These are phyloP conservation scores for Drosophila kurseongensis DNA, from an alignment of 1,140 invertebrate genomes.

Conservation along the genomic window DNA sequence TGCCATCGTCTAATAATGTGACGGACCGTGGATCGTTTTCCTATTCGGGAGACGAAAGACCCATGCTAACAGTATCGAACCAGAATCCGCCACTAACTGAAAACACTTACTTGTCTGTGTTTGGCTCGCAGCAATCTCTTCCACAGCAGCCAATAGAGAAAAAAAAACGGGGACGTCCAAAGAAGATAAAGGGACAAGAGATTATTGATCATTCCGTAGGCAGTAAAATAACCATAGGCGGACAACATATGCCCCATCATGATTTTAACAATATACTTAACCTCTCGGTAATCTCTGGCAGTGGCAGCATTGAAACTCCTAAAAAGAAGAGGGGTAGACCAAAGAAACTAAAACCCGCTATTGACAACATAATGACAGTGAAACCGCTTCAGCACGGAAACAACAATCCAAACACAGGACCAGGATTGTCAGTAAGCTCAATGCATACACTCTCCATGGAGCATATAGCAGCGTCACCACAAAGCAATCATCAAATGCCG, in stretches of 20 bases:
- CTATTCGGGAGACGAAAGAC: constrained; percentile 27
- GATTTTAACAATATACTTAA: constrained; percentile 78
- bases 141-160: constrained; percentile 87
- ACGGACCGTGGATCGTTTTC: constrained; percentile 17
- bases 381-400: constrained; percentile 32
- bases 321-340: constrained; percentile 92
- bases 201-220: constrained; percentile 43
- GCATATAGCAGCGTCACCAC: constrained; percentile 57
- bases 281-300: constrained; percentile 59
- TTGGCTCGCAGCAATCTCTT: constrained; percentile 35
- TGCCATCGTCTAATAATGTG: constrained; percentile 12
- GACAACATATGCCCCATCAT: constrained; percentile 42
- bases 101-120: constrained; percentile 49
- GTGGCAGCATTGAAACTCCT: constrained; percentile 18
- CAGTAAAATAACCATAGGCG: constrained; percentile 37
- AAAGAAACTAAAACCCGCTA: constrained; percentile 90
- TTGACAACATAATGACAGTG: constrained; percentile 47
- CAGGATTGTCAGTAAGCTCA: constrained; percentile 8
- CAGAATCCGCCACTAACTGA: constrained; percentile 7
- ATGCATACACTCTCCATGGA: constrained; percentile 54
- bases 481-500: constrained; percentile 62
- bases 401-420: constrained; percentile 11
- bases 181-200: constrained; percentile 91
- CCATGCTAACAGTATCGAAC: constrained; percentile 10
- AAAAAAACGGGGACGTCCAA: constrained; percentile 94